Base-by-base conservation (phyloP, 2,113 vertebrate species). In the Pardalotus punctatus region DNA sequence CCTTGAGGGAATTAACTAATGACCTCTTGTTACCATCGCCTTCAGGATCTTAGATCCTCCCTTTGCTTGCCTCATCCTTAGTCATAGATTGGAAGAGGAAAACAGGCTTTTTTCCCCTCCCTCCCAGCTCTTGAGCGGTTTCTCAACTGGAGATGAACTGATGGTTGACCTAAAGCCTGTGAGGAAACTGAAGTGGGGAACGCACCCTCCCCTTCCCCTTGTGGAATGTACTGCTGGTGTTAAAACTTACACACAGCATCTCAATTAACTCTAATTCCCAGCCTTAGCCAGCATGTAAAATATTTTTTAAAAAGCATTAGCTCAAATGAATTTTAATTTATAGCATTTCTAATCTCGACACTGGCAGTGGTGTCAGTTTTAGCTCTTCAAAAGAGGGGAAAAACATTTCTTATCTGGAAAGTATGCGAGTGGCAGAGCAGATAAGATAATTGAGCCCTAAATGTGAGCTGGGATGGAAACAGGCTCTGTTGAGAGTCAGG, bases 381-480 rank as follows among this genome's bases (percentile, higher is more conserved):
- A 93, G 85, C 86, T 51, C 53, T 51, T 88, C 50, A 83, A 43
- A 93, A 86, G 82, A 57, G 16, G 45, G 53, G 71, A 5, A 36
- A 79, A 94, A 93, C 82, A 60, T 48, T 90, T 83, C 93, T 97
- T 97, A 94, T 96, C 94, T 93, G 93, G 83, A 90, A 94, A 92
- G 86, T 93, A 62, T 90, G 95, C 4, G 6, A 97, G 72, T 95
- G 94, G 94, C 95, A 96, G 82, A 94, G 88, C 60, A 95, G 95
- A 96, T 97, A 96, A 97, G 96, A 95, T 95, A 97, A 91, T 96
- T 90, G 95, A 96, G 94, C 93, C 88, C 69, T 97, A 93, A 93
- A 97, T 95, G 88, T 94, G 96, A 97, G 91, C 96, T 94, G 83
- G 88, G 93, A 92, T 97, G 96, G 96, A 97, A 97, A 96, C 88